Evolutionary conservation across 2,888 invertebrate species (phyloP), one percentile per base, ranked within the genome.

Genomic region (Sabellastarte sp.): DNA sequence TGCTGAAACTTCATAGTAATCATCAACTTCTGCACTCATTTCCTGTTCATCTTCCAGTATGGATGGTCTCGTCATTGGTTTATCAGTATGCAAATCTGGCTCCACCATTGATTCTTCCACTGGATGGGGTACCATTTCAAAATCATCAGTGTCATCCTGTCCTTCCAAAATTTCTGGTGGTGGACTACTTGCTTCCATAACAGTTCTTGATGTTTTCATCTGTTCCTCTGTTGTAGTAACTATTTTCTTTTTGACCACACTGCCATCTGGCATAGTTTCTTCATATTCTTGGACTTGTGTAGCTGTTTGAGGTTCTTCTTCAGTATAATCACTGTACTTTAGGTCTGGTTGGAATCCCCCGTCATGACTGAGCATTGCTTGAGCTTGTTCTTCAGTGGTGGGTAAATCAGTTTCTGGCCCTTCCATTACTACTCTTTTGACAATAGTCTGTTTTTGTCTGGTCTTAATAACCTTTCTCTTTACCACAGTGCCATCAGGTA

Each of bases 191-290:
- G 41, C 72, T 60, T 72, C 72, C 51, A 72, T 61, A 2, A 70
- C 59, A 15, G 63, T 61, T 32, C 67, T 26, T 57, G 71, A 69
- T 1, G 72, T 72, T 10, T 52, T 66, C 60, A 72, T 57, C 60
- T 72, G 70, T 52, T 71, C 66, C 51, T 70, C 68, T 3, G 68
- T 73, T 3, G 65, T 73, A 3, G 73, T 73, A 32, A 68, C 62
- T 3, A 73, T 64, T 32, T 60, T 61, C 32, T 67, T 50, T 50
- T 71, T 69, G 24, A 74, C 66, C 24, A 72, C 59, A 2, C 70
- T 71, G 26, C 74, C 74, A 57, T 74, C 73, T 5, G 61, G 69
- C 64, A 64, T 66, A 26, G 52, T 68, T 63, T 68, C 73, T 32
- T 72, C 72, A 55, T 57, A 67, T 55, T 72, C 72, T 32, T 70